Base-by-base conservation (phyloP, 2,113 vertebrate species). In the Ursus arctos region DNA sequence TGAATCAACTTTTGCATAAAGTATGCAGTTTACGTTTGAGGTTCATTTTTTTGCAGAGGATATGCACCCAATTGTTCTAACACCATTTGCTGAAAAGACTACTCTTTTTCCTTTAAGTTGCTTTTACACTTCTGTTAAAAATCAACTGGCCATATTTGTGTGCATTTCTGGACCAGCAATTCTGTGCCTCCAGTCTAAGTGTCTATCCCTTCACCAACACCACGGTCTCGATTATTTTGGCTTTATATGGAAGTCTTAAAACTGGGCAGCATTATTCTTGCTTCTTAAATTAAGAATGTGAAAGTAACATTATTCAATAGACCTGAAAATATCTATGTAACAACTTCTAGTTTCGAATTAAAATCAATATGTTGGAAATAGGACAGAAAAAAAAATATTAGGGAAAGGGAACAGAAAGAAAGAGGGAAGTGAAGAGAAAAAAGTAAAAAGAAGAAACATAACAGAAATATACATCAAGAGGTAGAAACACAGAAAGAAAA, bases 211-310 rank as follows among this genome's bases (percentile, higher is more conserved):
- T 74, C 55, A 65, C 51, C 71, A 53, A 89, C 3, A 88, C 49
- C 36, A 77, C 9, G 74, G 61, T 80, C 36, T 92, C 65, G 36
- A n/a, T 88, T 92, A 74, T 11, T 86, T 21, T 72, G n/a, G 53
- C 51, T 92, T 96, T 89, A 82, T n/a, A 67, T 2, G 77, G 21
- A 83, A 88, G n/a, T 77, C 61, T 59, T 83, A 67, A 76, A 92
- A 69, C n/a, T 67, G 3, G 31, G 14, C 51, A 80, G 71, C 61
- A 49, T 24, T 47, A 85, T 5, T 94, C 18, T 49, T 88, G 24
- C 22, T 92, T 88, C 88, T 84, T 10, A 71, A 83, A 71, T 83
- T 72, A 89, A 18, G 94, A 91, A 33, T 79, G 26, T n/a, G 22
- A 71, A 59, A 79, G 6, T 71, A 72, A 65, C 71, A 74, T 49